These are phyloP conservation scores for Latheticus oryzae DNA, from an alignment of 2,888 invertebrate genomes.

Conservation along the genomic window DNA sequence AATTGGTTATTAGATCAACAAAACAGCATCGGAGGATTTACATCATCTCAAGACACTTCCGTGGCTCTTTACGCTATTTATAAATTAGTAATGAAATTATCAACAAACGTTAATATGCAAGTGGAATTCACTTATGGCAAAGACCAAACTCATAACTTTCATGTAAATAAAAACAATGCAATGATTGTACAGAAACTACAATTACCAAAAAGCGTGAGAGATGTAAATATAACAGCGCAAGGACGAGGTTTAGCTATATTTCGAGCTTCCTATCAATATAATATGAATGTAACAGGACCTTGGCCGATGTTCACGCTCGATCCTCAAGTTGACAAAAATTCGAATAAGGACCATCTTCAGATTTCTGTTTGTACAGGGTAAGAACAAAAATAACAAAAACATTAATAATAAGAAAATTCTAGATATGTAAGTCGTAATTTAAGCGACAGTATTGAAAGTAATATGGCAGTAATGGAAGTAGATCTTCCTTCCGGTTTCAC, in stretches of 20 bases:
- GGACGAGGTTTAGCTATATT: conserved; percentile 85
- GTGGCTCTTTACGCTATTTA: conserved; percentile 79
- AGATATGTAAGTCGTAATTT: conserved; percentile 73
- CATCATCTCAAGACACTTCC: conserved; percentile 82
- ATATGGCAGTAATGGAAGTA: conserved; percentile 92
- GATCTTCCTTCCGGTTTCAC: conserved; percentile 92
- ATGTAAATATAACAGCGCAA: conserved; percentile 79
- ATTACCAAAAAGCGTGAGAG: conserved; percentile 70
- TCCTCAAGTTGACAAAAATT: conserved; percentile 85
- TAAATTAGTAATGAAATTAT: conserved; percentile 72
- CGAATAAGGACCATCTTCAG: conserved; percentile 80
- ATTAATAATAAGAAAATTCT: conserved; percentile 40
- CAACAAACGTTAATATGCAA: conserved; percentile 65
- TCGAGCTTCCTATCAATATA: conserved; percentile 83
- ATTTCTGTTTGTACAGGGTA: conserved; percentile 86
- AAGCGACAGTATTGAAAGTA: conserved; percentile 78
- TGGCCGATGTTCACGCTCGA: conserved; percentile 89
- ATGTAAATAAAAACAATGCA: conserved; percentile 80
- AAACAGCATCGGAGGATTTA: conserved; percentile 78
- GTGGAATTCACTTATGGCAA: conserved; percentile 60
- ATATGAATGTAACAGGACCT: conserved; percentile 87
- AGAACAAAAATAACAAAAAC: conserved; percentile 45
- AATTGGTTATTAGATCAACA: conserved; percentile 80
- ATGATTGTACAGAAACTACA: conserved; percentile 82
- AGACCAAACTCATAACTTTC: conserved; percentile 71